phyloP scores from a whole-genome alignment of 2,888 invertebrate genomes.

The Agrochola circellaris region DNA sequence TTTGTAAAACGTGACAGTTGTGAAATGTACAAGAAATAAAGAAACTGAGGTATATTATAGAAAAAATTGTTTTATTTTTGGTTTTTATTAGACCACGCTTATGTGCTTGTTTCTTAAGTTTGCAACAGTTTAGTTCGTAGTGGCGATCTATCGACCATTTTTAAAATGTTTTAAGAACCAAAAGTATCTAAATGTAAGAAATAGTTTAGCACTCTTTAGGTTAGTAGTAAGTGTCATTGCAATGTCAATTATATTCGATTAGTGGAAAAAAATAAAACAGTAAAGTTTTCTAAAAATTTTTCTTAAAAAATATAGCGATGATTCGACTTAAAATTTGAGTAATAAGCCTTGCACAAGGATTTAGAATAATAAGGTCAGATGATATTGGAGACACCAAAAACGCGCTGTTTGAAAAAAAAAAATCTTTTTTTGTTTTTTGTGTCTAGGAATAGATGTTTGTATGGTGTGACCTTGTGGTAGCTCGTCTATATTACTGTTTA shows the following conservation, averaged over 20 bases:
- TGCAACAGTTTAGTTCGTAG: conserved; percentile 78
- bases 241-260: conserved; percentile 91
- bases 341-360: conserved; percentile 75
- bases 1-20: conserved; percentile 83
- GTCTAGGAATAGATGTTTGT: conserved; percentile 82
- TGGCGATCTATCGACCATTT: conserved; percentile 74
- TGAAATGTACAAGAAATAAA: conserved; percentile 89
- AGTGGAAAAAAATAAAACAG: conserved; percentile 84
- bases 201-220: conserved; percentile 88
- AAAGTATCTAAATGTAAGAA: conserved; percentile 84
- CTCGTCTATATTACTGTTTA: conserved; percentile 80
- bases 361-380: conserved; percentile 74
- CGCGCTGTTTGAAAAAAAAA: conserved; percentile 69
- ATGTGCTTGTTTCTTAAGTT: conserved; percentile 85
- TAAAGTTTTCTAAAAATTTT: conserved; percentile 87
- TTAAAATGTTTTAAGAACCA: conserved; percentile 81
- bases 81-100: conserved; percentile 76
- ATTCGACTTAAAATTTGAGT: conserved; percentile 69
- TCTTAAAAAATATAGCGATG: conserved; percentile 75
- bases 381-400: conserved; percentile 70
- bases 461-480: conserved; percentile 80
- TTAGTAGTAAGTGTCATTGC: conserved; percentile 90
- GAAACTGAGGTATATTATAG: conserved; percentile 85
- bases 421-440: conserved; percentile 70
- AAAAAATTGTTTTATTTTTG: conserved; percentile 85